Conservation (phyloP, 2,888 invertebrate genomes). For the Caenorhabditis doughertyi region DNA sequence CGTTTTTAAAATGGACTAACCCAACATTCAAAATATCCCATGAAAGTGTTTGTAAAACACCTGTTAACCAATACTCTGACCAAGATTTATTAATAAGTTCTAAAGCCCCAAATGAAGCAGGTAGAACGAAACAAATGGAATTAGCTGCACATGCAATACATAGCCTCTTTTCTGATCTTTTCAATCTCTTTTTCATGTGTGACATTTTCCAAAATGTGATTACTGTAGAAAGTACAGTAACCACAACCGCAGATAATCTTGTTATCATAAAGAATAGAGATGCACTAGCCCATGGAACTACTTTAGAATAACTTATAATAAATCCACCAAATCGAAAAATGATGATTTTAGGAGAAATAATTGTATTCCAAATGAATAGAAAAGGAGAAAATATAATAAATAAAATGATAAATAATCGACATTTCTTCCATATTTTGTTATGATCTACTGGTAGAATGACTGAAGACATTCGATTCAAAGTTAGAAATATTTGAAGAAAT, state of each 20-base stretch:
- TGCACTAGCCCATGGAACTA: conserved; percentile 43
- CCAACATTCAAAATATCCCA: conserved; percentile 57
- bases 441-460: conserved; percentile 40
- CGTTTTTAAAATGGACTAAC: no score
- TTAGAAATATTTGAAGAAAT: conserved; percentile 54
- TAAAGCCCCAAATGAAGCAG: conserved; percentile 28
- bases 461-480: conserved; percentile 46
- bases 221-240: conserved; percentile 33
- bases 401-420: not conserved
- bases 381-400: conserved; percentile 32
- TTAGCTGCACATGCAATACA: conserved; percentile 42
- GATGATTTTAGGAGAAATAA: conserved; percentile 40
- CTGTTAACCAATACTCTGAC: conserved; percentile 4
- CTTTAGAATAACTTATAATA: conserved; percentile 23
- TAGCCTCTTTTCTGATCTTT: conserved; percentile 28
- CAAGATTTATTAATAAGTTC: conserved; percentile 6
- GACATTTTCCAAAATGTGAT: conserved; percentile 50
- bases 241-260: conserved; percentile 21
- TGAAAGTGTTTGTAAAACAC: conserved; percentile 36
- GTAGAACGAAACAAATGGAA: conserved; percentile 39
- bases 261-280: conserved; percentile 39
- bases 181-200: conserved; percentile 41
- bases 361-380: conserved; percentile 51
- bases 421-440: conserved; percentile 14
- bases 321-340: conserved; percentile 48